Evolutionary conservation across 2,797 vertebrate species (phyloP), one percentile per base, ranked within the genome.

Genomic region (Phrynocephalus guinanensis): DNA sequence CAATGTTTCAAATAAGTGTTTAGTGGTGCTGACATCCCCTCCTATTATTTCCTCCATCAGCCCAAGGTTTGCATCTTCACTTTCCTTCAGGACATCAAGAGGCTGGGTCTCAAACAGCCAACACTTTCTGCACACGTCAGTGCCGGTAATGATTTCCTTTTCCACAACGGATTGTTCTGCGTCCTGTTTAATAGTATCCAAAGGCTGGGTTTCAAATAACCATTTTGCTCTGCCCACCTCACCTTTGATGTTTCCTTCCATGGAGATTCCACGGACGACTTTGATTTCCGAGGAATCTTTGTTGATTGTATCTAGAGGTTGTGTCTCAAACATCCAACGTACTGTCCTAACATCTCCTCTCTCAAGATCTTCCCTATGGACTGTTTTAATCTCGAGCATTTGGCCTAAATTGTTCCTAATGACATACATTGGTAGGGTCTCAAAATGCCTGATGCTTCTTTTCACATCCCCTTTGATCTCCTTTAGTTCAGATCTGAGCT

Each of bases 61-160:
- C 67, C 89, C 9, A 88, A 94, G 75, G 56, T 80, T 94, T 91
- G 90, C 78, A 89, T 98, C 97, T 84, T 97, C 95, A 90, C 95
- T 93, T 79, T 98, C 97, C 94, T 98, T 99, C 84, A 99, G 95
- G 84, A 94, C 95, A 89, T 98, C 98, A 97, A 99, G 97, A 78
- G 98, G 96, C 90, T 98, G 97, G 0, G 98, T 98, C 95, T 99
- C 98, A 97, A 99, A 99, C 88, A 97, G 97, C 98, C 97, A 97
- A 93, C 98, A 98, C 90, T 99, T 98, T 92, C 97, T 97, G 80
- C 96, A 97, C 26, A 99, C 98, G 94, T 98, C 98, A 9, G 97
- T 92, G 79, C 98, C 97, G 63, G 96, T 81, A n/a, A 98, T 96
- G 86, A 96, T 96, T 93, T 97, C 97, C 78, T 95, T 98, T 92